Base-by-base conservation (phyloP, 2,113 vertebrate genomes). In the Genyomyrus donnyi region DNA sequence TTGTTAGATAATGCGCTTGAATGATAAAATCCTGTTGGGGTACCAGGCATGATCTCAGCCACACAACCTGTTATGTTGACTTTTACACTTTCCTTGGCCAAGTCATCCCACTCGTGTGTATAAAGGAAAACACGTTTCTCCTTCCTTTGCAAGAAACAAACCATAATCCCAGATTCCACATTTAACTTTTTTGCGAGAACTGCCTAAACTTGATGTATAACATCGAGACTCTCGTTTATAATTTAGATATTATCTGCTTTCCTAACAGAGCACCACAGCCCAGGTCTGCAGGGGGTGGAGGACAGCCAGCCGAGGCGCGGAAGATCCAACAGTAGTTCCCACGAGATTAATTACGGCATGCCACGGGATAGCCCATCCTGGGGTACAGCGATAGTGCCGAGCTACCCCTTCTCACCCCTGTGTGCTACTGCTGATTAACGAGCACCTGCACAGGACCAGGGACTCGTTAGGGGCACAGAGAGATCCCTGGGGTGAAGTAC, bases 371-470 rank as follows among this genome's bases (percentile, higher is more conserved):
- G 24, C 48, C 84, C 45, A 49, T 45, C 84, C 46, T 24, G 24
- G 48, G 19, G 46, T 85, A 86, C 24, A 50, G n/a, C 2, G n/a
- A 27, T 11, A 50, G 48, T 2, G 5, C 84, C 24, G 1, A 49
- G 84, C 84, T 86, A 48, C 84, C 45, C 45, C 48, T 77, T 86
- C 84, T 17, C 84, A 49, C 84, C 48, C 46, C 84, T 27, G 45
- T 15, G 13, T 86, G 84, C 84, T 86, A 46, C 84, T 80, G 31
- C 74, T 86, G 84, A 86, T 86, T 86, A 86, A 86, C n/a, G 84
- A 48, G 45, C 84, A 48, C 84, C 84, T 86, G 84, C 84, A 48
- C 84, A 49, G 45, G 45, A 86, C 84, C 84, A 49, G 84, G 84
- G 48, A 50, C 48, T 86, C 84, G 84, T 49, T 50, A 86, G 84